These are phyloP conservation scores for Serripes groenlandicus DNA, from an alignment of 2,888 invertebrate species.

Conservation along the genomic window DNA sequence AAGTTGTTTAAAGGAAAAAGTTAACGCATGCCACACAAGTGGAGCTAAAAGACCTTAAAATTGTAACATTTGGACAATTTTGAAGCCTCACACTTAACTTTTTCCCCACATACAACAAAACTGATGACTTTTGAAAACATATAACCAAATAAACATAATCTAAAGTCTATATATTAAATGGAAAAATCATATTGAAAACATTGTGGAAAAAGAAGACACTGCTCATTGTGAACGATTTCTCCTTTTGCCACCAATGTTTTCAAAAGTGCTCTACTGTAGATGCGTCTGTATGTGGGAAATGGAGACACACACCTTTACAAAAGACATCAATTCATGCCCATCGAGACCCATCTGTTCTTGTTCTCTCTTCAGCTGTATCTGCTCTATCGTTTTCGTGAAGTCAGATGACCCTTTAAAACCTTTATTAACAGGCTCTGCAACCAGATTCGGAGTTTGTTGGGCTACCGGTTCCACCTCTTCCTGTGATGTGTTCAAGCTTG, in stretches of 20 bases:
- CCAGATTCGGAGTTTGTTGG: background rate
- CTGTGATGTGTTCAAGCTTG: background rate
- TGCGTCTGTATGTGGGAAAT: background rate
- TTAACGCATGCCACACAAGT: no score
- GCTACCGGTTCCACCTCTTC: background rate
- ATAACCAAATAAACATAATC: no score
- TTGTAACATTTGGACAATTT: no score
- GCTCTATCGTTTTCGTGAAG: slow-evolving; percentile 70
- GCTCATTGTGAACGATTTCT: background rate
- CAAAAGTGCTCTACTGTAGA: background rate
- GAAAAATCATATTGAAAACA: background rate
- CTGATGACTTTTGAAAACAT: no score
- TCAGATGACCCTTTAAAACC: slow-evolving; percentile 28
- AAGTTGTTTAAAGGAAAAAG: no score
- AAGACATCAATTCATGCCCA: slow-evolving; percentile 68
- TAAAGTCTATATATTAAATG: no score
- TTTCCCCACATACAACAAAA: no score
- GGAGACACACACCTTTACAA: slow-evolving; percentile 67
- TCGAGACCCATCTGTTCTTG: slow-evolving; percentile 71
- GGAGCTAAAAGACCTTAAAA: no score
- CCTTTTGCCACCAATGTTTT: background rate
- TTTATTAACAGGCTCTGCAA: slow-evolving; percentile 5
- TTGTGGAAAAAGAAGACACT: background rate
- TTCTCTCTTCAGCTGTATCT: slow-evolving; percentile 68
- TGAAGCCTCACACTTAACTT: no score